These are phyloP conservation scores for Microtus montanus DNA, from an alignment of 2,113 vertebrate genomes.

Conservation along the genomic window DNA sequence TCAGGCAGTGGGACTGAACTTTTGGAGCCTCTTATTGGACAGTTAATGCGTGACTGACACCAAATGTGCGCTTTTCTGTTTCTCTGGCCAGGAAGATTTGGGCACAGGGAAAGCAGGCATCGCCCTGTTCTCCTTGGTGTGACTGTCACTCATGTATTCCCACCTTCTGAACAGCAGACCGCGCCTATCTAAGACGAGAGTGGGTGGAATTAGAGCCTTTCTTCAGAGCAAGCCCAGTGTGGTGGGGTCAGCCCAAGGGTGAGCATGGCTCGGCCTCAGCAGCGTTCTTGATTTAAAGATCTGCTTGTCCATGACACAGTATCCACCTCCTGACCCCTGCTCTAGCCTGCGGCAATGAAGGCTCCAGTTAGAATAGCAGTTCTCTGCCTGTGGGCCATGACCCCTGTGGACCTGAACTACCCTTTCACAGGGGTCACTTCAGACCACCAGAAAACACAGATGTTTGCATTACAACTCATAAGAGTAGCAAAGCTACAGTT, in stretches of 20 bases:
- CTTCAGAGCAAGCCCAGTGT: background rate
- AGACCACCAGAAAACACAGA: background rate
- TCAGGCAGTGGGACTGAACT: background rate
- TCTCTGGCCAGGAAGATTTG: background rate
- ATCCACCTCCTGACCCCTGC: background rate
- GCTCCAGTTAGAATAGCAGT: too few relatives aligned
- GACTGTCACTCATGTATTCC: fast-evolving
- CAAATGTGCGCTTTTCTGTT: background rate
- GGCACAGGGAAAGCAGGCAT: background rate
- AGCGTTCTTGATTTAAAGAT: background rate
- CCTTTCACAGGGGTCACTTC: background rate
- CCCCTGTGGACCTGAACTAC: background rate
- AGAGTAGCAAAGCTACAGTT: background rate
- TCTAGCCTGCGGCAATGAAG: too few relatives aligned
- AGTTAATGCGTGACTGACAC: background rate
- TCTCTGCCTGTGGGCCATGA: background rate
- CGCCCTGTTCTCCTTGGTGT: background rate
- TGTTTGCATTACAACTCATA: background rate
- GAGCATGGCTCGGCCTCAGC: fast-evolving
- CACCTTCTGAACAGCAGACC: background rate
- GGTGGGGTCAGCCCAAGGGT: background rate
- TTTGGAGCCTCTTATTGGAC: too few relatives aligned
- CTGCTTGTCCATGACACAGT: background rate
- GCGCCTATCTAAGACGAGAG: fast-evolving
- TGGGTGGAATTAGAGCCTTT: background rate